A percentile compares a stretch with the other conserved stretches of the same genome.
Conservation (phyloP, 2,113 vertebrate species). For the Phaethornis superciliosus region DNA sequence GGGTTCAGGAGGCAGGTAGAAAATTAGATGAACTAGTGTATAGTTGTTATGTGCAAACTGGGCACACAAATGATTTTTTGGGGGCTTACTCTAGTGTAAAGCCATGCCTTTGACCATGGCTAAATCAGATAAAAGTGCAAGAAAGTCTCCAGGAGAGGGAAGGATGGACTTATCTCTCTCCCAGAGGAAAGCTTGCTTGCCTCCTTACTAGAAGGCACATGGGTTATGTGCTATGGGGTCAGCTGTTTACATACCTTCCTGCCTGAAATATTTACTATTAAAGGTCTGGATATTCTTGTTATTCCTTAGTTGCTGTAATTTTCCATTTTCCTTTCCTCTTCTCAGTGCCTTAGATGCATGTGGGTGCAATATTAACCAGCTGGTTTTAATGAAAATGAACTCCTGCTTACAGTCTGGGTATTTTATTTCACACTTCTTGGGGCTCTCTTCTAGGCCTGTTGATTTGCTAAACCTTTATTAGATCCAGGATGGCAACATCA, state of each 20-base stretch:
- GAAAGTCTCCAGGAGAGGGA: not conserved
- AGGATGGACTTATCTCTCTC: not conserved
- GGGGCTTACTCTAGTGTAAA: not conserved
- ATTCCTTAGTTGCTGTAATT: not conserved
- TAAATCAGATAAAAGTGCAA: not conserved
- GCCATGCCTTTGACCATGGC: not conserved
- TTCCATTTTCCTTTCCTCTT: not conserved
- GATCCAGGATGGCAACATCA: not conserved
- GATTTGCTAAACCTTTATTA: slow-evolving; percentile 17
- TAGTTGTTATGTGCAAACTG: not conserved
- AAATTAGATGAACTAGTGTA: not conserved
- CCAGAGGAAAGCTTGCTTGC: not conserved
- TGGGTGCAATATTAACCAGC: slow-evolving; percentile 37
- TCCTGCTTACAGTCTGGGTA: not conserved
- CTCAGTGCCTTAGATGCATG: not conserved
- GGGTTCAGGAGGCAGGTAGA: not conserved
- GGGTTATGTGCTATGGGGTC: not conserved
- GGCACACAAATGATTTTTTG: not conserved
- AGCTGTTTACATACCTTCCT: slow-evolving; percentile 51
- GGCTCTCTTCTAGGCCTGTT: not conserved
- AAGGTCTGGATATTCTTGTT: slow-evolving; percentile 8
- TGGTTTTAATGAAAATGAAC: slow-evolving; percentile 46
- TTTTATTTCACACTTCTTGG: slow-evolving; percentile 41
- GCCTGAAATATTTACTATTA: slow-evolving; percentile 24
- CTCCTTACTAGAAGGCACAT: not conserved